Base-by-base conservation (phyloP, 2,888 invertebrate genomes). In the Galeruca laticollis region DNA sequence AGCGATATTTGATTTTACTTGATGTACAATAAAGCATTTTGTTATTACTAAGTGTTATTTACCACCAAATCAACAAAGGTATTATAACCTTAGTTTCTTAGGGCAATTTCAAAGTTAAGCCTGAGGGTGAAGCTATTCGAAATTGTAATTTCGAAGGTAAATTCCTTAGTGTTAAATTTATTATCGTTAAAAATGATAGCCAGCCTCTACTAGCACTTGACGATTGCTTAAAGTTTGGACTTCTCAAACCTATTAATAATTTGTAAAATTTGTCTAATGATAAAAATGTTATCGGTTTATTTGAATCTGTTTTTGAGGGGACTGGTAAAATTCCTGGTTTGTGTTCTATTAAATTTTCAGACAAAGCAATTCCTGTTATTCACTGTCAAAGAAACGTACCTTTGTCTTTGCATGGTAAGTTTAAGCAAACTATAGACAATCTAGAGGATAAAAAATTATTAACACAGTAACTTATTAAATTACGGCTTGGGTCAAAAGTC, bases 101-200 rank as follows among this genome's bases (percentile, higher is more conserved):
- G 68, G 64, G 72, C 11, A 72, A 74, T 67, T 70, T 71, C 63
- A 68, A 70, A 60, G 20, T 59, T 35, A 67, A 70, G 49, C 63
- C 67, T 54, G 11, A 60, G 26, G 70, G 64, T 15, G 37, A 68
- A 63, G 9, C 63, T 37, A 13, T 20, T 10, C 49, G 67, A 18
- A 13, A 52, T 13, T 68, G 67, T 60, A 35, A 11, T 2, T 56
- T 43, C 2, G 60, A 70, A 60, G 54, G 54, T 37, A 21, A 54
- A 47, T n/a, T 5, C 2, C 5, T 18, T n/a, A 40, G 63, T 31
- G 54, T 70, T 5, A 70, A 64, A 40, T 70, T 70, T 56, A 13
- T 67, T 3, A 43, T 68, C 31, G 56, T 64, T 37, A 49, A 70
- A 31, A 52, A 51, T 54, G 26, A 57, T 11, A 37, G 62, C 10